Conservation (phyloP, 2,797 vertebrate genomes). For the Heteromormyrus szaboi region DNA sequence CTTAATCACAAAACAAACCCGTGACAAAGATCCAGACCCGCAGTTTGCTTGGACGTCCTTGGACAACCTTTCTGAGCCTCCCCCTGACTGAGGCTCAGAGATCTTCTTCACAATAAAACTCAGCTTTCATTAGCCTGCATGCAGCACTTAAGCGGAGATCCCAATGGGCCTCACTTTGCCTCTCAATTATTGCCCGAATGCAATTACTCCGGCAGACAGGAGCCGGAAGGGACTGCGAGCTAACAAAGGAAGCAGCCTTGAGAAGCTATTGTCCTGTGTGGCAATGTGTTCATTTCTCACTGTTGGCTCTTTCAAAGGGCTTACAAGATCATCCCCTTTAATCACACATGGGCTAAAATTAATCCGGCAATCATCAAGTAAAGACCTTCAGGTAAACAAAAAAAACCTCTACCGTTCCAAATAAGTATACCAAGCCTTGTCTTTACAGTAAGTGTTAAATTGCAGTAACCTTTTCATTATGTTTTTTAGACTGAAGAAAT, state of each 20-base stretch:
- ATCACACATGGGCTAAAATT: neutral
- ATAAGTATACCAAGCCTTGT: neutral
- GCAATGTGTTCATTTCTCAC: neutral
- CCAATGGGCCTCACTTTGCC: slow-evolving; percentile 24
- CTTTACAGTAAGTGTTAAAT: neutral
- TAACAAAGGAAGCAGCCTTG: neutral
- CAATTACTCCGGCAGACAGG: slow-evolving; percentile 29
- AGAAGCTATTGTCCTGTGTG: neutral
- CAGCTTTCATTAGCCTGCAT: neutral
- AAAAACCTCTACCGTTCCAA: neutral
- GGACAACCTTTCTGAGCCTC: neutral
- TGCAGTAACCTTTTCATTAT: slow-evolving; percentile 7
- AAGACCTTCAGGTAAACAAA: neutral
- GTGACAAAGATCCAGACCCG: neutral
- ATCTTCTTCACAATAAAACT: neutral
- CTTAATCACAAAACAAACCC: neutral
- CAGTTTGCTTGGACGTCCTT: neutral
- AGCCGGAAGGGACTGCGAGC: neutral
- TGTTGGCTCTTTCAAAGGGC: neutral
- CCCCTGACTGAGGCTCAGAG: neutral
- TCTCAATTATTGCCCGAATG: slow-evolving; percentile 33
- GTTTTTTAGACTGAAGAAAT: neutral
- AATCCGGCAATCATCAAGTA: neutral
- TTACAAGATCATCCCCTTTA: slow-evolving; percentile 1
- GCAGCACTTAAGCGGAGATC: slow-evolving; percentile 27